A percentile compares a stretch with the other conserved stretches of the same genome.
phyloP scores from a whole-genome alignment of 2,797 vertebrate species.

The Enoplosus armatus region DNA sequence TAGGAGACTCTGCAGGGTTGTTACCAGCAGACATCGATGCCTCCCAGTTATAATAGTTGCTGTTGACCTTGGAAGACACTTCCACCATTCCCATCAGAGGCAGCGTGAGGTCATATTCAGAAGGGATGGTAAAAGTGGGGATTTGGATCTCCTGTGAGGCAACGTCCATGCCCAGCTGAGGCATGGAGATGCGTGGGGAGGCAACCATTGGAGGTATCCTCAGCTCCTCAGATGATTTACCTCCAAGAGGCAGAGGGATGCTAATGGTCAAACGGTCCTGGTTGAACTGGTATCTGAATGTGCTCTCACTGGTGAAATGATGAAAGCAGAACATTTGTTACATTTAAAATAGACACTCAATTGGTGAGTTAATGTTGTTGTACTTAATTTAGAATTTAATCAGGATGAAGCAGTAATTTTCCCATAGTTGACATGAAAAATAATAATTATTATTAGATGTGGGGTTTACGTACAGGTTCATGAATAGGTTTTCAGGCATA shows the following conservation, averaged over 20 bases:
- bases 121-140: constrained; percentile 89
- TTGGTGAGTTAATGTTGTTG: not conserved
- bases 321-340: constrained; percentile 31
- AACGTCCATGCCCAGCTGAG: constrained; percentile 85
- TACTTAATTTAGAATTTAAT: not conserved
- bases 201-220: constrained; percentile 80
- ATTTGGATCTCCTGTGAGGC: constrained; percentile 82
- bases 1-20: constrained; percentile 78
- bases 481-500: constrained; percentile 91
- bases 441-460: not conserved
- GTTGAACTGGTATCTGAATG: constrained; percentile 89
- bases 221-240: constrained; percentile 89
- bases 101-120: constrained; percentile 84
- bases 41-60: constrained; percentile 94
- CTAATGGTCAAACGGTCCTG: constrained; percentile 84
- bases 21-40: constrained; percentile 86
- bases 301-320: constrained; percentile 85
- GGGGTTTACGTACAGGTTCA: constrained; percentile 88
- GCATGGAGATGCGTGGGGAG: constrained; percentile 83
- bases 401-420: not conserved
- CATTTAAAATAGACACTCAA: constrained; percentile 3
- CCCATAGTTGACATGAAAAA: not conserved
- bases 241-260: constrained; percentile 91
- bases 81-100: constrained; percentile 90
- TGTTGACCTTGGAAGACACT: constrained; percentile 87